A percentile compares a stretch with the other conserved stretches of the same genome.
phyloP scores from a whole-genome alignment of 2,797 vertebrate genomes.

The Sylvilagus floridanus region DNA sequence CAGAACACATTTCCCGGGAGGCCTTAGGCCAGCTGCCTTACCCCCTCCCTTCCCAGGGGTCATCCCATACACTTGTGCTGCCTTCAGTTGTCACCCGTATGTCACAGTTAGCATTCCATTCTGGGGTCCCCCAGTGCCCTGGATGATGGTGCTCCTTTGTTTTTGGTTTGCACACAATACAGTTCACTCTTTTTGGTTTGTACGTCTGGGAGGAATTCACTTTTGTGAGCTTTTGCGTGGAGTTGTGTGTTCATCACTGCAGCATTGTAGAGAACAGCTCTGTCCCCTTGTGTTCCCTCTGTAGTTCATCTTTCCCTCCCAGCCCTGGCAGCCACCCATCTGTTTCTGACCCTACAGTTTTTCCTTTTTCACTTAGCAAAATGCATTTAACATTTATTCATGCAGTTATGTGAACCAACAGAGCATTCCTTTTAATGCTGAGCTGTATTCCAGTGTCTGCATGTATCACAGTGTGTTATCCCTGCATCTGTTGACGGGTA shows the following conservation, averaged over 20 bases:
- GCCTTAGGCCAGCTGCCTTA: background rate
- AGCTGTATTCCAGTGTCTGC: background rate
- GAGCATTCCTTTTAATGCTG: background rate
- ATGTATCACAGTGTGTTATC: background rate
- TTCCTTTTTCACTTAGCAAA: background rate
- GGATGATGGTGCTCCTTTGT: background rate
- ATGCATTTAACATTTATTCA: background rate
- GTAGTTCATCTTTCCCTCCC: background rate
- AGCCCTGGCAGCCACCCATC: rapidly evolving
- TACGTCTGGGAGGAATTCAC: background rate
- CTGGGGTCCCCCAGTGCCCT: background rate
- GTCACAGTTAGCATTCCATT: background rate
- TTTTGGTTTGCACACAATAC: background rate
- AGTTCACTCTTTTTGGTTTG: rapidly evolving
- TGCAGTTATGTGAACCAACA: background rate
- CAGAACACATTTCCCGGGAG: background rate
- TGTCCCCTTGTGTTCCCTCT: rapidly evolving
- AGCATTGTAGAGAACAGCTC: rapidly evolving
- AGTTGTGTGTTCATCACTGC: background rate
- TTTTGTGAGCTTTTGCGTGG: background rate
- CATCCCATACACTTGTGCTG: rapidly evolving
- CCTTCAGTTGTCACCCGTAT: rapidly evolving
- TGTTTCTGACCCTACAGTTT: background rate
- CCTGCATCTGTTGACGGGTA: background rate
- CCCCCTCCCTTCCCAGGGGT: rapidly evolving